phyloP scores from a whole-genome alignment of 2,113 vertebrate species.

The Muntiacus muntjak region DNA sequence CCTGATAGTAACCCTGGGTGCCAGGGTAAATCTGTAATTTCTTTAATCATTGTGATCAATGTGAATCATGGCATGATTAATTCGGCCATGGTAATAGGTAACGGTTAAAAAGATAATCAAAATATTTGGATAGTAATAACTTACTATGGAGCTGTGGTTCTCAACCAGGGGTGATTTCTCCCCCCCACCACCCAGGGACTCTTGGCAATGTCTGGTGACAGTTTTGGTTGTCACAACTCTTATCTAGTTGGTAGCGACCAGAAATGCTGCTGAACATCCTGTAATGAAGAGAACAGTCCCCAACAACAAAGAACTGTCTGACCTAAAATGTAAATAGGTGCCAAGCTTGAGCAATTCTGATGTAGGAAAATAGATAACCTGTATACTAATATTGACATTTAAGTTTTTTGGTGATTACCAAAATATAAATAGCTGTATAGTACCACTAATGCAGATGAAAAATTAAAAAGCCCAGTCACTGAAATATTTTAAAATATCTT shows the following conservation, averaged over 20 bases:
- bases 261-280: neutral
- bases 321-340: neutral
- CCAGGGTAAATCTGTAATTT: conserved; percentile 56
- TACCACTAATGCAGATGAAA: neutral
- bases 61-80: conserved; percentile 45
- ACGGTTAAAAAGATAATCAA: conserved; percentile 62
- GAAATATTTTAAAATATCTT: conserved; percentile 35
- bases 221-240: conserved; percentile 37
- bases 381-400: neutral
- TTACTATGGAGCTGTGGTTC: neutral
- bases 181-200: neutral
- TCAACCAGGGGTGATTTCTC: neutral
- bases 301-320: neutral
- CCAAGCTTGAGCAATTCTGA: neutral
- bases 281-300: neutral
- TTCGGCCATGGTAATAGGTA: neutral
- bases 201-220: neutral
- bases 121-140: conserved; percentile 54
- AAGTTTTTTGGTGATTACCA: neutral
- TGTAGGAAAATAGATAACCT: neutral
- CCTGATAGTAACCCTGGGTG: neutral
- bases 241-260: neutral
- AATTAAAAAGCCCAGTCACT: neutral
- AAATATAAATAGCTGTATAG: neutral
- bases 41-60: conserved; percentile 56